phyloP scores from a whole-genome alignment of 30 jellyfish, hydroid and myxozoan species.

The Turritopsis rubra region DNA sequence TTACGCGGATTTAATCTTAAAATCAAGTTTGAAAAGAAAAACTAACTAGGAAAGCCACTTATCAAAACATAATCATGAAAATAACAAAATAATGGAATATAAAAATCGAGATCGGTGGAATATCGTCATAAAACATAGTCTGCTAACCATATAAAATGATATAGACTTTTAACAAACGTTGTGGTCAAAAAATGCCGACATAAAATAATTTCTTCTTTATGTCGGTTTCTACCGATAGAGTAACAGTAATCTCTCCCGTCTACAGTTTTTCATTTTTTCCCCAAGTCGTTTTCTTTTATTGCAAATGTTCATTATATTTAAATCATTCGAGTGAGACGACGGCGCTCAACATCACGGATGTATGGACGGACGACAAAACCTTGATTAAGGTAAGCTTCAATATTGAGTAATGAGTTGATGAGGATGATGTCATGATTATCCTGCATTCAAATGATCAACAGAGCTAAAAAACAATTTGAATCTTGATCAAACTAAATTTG shows the following conservation, averaged over 20 bases:
- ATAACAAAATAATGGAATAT: background rate
- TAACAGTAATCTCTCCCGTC: background rate
- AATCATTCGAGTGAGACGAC: no score
- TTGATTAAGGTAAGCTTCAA: no score
- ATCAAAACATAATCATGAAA: background rate
- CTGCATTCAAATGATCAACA: no score
- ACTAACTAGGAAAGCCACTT: background rate
- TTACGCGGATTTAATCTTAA: background rate
- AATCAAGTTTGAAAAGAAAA: no score
- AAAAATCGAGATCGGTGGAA: background rate
- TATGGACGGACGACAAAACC: no score
- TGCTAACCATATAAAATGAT: background rate
- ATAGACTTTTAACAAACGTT: background rate
- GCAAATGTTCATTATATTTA: no score
- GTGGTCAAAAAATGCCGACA: background rate
- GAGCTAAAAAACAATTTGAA: no score
- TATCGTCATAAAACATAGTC: background rate
- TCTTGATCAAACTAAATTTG: no score
- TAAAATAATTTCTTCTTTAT: background rate
- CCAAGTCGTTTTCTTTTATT: background rate
- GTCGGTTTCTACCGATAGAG: background rate
- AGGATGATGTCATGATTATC: no score
- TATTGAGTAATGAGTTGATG: no score
- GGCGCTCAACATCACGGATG: no score
- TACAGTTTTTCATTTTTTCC: background rate